Conservation (phyloP, 2,113 vertebrate genomes). For the Delphinus delphis region DNA sequence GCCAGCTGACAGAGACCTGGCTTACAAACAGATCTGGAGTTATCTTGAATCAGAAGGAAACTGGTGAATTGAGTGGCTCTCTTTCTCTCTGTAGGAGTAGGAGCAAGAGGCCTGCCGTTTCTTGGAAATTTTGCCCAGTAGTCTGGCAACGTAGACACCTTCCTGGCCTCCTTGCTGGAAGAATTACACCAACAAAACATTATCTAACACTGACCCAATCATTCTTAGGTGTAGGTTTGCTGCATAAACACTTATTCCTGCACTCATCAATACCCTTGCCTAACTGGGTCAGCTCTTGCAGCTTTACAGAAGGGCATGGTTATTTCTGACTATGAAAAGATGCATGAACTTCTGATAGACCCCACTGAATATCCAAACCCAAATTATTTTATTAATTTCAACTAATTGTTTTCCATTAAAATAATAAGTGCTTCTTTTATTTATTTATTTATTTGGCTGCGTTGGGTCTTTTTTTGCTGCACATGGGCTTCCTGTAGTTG, state of each 20-base stretch:
- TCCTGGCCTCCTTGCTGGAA: neutral
- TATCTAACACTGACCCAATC: neutral
- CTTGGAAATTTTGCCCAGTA: neutral
- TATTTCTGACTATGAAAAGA: neutral
- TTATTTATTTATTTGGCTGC: too few relatives aligned
- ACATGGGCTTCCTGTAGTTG: too few relatives aligned
- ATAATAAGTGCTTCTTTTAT: neutral
- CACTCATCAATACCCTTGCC: neutral
- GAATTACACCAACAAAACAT: neutral
- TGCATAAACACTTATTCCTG: neutral
- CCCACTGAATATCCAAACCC: neutral
- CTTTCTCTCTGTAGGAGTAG: neutral
- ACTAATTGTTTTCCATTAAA: neutral
- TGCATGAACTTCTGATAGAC: neutral
- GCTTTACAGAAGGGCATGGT: neutral
- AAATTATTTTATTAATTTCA: neutral
- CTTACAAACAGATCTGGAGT: neutral
- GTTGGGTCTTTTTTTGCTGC: too few relatives aligned
- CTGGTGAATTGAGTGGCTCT: neutral
- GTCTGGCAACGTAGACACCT: neutral
- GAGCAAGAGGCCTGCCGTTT: neutral
- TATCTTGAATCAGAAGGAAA: neutral
- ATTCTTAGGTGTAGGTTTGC: neutral
- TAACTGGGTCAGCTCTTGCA: neutral
- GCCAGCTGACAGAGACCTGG: neutral